Conservation (phyloP, 2,888 invertebrate species). For the Acrobasis suavella region DNA sequence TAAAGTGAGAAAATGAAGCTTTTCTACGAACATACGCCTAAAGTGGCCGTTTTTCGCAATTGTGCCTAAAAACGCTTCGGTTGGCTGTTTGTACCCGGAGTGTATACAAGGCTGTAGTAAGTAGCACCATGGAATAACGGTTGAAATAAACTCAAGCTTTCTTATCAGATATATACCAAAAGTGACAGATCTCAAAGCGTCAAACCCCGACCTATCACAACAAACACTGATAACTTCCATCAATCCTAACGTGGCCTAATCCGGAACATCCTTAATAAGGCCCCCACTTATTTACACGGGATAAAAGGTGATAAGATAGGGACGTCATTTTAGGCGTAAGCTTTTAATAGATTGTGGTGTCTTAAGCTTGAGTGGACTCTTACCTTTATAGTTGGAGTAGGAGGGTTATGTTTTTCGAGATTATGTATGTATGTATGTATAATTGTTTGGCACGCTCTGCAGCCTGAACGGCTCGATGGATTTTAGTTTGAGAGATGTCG, state of each 20-base stretch:
- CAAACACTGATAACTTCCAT: slow-evolving; percentile 50
- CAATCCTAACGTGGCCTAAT: slow-evolving; percentile 54
- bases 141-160: neutral
- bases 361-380: slow-evolving; percentile 9
- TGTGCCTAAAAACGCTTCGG: too few relatives aligned
- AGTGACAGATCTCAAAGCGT: slow-evolving; percentile 13
- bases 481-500: too few relatives aligned
- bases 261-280: slow-evolving; percentile 71
- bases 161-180: slow-evolving; percentile 10
- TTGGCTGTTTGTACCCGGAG: too few relatives aligned
- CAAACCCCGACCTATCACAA: slow-evolving; percentile 22
- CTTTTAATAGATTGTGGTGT: neutral
- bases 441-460: too few relatives aligned
- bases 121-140: too few relatives aligned
- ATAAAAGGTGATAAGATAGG: slow-evolving; percentile 44
- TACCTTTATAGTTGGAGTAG: slow-evolving; percentile 3
- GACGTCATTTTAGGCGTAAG: slow-evolving; percentile 33
- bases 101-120: too few relatives aligned
- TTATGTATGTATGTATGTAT: too few relatives aligned
- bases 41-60: too few relatives aligned
- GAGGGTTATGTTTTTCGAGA: too few relatives aligned
- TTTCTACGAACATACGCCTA: too few relatives aligned
- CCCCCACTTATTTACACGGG: slow-evolving; percentile 68
- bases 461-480: too few relatives aligned
- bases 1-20: too few relatives aligned